phyloP scores from a whole-genome alignment of 2,797 vertebrate genomes.

The Rhynchonycteris naso region DNA sequence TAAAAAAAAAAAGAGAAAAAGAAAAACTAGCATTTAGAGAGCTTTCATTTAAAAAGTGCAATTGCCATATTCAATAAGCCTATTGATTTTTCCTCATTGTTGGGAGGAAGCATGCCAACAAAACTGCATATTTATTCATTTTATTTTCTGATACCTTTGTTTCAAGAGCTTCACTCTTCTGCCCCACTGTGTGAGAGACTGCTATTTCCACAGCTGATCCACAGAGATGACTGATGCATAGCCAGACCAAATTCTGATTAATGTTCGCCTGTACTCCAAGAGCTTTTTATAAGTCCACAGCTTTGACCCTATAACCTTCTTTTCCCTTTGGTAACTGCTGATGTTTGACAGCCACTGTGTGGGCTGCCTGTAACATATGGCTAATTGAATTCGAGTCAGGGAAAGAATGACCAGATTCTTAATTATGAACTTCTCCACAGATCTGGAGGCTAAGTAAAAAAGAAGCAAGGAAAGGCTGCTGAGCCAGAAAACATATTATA shows the following conservation, averaged over 20 bases:
- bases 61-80: conserved; percentile 34
- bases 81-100: conserved; percentile 61
- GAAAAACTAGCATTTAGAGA: neutral
- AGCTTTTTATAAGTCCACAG: neutral
- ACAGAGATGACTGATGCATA: neutral
- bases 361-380: conserved; percentile 50
- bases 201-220: neutral
- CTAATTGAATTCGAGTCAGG: conserved; percentile 55
- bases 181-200: neutral
- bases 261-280: neutral
- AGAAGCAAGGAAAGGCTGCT: neutral
- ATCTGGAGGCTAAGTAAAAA: conserved; percentile 35
- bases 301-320: conserved; percentile 15
- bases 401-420: conserved; percentile 47
- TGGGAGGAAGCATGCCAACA: conserved; percentile 38
- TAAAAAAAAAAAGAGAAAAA: neutral
- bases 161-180: neutral
- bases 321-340: conserved; percentile 29
- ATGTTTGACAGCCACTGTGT: conserved; percentile 40
- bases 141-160: conserved; percentile 39
- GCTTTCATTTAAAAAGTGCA: conserved; percentile 40
- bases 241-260: conserved; percentile 49
- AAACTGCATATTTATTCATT: conserved; percentile 30
- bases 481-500: conserved; percentile 7
- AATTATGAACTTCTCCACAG: conserved; percentile 57